These are phyloP conservation scores for Acanthosepion pharaonis DNA, from an alignment of 2,888 invertebrate genomes.

Conservation along the genomic window DNA sequence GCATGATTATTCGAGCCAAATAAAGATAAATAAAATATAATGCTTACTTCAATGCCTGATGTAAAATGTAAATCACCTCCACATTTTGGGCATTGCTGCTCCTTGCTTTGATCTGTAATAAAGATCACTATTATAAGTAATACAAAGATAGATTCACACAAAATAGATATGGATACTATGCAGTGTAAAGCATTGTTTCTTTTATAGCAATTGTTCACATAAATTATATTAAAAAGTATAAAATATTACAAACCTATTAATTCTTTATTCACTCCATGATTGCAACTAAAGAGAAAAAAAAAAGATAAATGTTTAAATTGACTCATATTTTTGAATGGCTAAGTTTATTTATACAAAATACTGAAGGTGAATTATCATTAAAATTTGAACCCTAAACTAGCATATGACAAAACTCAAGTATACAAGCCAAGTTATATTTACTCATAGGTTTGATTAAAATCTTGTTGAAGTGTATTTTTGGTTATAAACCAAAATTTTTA, in stretches of 20 bases:
- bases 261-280: constrained; percentile 62
- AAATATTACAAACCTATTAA: constrained; percentile 56
- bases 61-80: not conserved
- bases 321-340: not conserved
- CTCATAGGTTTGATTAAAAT: no score
- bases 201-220: no score
- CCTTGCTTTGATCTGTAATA: not conserved
- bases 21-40: not conserved
- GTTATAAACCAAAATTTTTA: no score
- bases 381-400: not conserved
- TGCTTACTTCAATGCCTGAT: constrained; percentile 5
- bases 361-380: not conserved
- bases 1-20: not conserved
- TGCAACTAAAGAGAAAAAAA: constrained; percentile 61
- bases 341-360: not conserved
- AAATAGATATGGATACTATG: no score
- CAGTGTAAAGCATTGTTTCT: no score
- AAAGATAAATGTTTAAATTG: not conserved
- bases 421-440: no score
- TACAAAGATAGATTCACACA: no score
- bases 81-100: not conserved
- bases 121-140: not conserved
- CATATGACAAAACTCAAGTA: no score
- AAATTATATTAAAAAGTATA: not conserved
- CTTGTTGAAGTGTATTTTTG: no score